phyloP scores from a whole-genome alignment of 2,888 invertebrate species.

The Beris morrisii region DNA sequence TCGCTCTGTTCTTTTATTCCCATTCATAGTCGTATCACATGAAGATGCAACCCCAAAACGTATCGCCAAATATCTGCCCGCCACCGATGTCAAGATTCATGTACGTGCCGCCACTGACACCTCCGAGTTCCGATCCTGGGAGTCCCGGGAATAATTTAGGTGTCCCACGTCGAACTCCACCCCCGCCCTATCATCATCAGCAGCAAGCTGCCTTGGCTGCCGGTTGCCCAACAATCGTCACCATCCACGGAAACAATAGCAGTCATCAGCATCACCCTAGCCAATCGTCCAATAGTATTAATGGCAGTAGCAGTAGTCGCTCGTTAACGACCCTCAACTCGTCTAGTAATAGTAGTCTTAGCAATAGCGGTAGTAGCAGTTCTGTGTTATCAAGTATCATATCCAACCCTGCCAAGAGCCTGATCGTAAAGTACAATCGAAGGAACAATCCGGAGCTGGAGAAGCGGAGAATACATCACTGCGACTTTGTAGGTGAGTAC shows the following conservation, averaged over 20 bases:
- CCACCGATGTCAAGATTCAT: constrained; percentile 65
- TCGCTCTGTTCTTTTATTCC: not conserved
- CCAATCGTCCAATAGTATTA: constrained; percentile 7
- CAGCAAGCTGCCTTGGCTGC: constrained; percentile 48
- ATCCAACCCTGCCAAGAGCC: constrained; percentile 48
- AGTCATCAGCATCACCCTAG: constrained; percentile 19
- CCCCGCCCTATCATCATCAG: constrained; percentile 68
- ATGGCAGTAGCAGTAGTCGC: constrained; percentile 39
- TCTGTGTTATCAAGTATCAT: constrained; percentile 45
- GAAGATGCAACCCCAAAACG: constrained; percentile 43
- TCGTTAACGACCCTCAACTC: constrained; percentile 44
- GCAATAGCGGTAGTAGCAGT: constrained; percentile 37
- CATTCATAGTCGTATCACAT: constrained; percentile 34
- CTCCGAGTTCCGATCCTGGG: constrained; percentile 86
- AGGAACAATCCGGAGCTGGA: constrained; percentile 96
- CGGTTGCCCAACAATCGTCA: constrained; percentile 49
- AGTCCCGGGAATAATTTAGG: constrained; percentile 74
- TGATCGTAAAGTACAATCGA: constrained; percentile 78
- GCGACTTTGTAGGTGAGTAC: constrained; percentile 85
- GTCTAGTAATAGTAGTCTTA: constrained; percentile 32
- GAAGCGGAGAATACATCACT: constrained; percentile 93
- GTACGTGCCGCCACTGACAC: constrained; percentile 84
- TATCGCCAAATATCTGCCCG: constrained; percentile 38
- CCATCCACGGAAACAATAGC: constrained; percentile 41
- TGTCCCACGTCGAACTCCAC: constrained; percentile 71